Evolutionary conservation across 2,888 invertebrate genomes (phyloP).

Genomic region (Ctenicera cuprea): DNA sequence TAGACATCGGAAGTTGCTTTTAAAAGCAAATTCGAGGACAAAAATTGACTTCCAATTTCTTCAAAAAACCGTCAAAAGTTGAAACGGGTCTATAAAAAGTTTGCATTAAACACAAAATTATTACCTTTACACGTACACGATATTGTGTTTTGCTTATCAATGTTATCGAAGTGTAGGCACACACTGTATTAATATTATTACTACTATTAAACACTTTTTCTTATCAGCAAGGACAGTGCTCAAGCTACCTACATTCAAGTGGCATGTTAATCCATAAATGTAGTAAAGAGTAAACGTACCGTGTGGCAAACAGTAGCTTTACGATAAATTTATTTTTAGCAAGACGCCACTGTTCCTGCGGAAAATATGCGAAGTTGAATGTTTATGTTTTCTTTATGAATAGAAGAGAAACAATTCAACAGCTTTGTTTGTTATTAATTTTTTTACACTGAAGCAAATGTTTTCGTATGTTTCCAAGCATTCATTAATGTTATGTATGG

Average conservation of each 20-base stretch:
- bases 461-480: too few species aligned
- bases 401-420: not conserved
- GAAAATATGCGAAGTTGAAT: conserved; percentile 1
- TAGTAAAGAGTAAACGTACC: conserved; percentile 2
- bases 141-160: not conserved
- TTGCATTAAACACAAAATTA: too few species aligned
- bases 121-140: not conserved
- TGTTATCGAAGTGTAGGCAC: conserved; percentile 5
- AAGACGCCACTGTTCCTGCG: not conserved
- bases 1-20: too few species aligned
- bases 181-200: not conserved
- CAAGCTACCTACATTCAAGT: conserved; percentile 1
- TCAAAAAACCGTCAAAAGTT: too few species aligned
- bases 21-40: too few species aligned
- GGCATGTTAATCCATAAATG: conserved; percentile 11
- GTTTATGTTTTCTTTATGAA: not conserved
- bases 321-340: conserved; percentile 19
- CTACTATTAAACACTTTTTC: not conserved
- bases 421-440: not conserved
- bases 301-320: conserved; percentile 13
- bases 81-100: too few species aligned
- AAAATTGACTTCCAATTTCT: too few species aligned
- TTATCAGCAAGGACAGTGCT: conserved; percentile 25
- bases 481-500: too few species aligned
- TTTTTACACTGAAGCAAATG: too few species aligned